Percentiles rank a stretch among this genome's conserved stretches.
Conservation (phyloP, 2,888 invertebrate species). For the Drosophila testacea region DNA sequence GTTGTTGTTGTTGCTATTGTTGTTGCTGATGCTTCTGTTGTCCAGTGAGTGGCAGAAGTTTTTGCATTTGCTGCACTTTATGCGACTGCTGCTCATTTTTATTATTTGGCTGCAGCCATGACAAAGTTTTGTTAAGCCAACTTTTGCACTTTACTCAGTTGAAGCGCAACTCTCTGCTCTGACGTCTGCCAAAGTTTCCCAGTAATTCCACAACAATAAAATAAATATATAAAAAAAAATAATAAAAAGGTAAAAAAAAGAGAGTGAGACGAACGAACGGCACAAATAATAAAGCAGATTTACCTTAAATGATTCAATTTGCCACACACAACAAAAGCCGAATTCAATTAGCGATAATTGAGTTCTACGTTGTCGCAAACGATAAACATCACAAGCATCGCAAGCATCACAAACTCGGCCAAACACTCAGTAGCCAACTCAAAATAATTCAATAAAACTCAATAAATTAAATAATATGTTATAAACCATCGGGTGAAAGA, state of each 20-base stretch:
- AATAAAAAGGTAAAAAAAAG: conserved; percentile 3
- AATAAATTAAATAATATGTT: conserved; percentile 57
- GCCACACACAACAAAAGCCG: conserved; percentile 36
- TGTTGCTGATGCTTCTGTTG: conserved; percentile 20
- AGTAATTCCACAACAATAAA: conserved; percentile 59
- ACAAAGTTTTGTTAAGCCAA: conserved; percentile 63
- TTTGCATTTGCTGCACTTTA: conserved; percentile 67
- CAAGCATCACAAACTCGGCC: conserved; percentile 32
- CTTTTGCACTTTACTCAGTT: conserved; percentile 61
- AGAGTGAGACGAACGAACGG: conserved; percentile 1
- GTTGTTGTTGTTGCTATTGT: conserved; percentile 13
- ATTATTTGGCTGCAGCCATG: conserved; percentile 53
- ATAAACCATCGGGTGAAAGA: conserved; percentile 1
- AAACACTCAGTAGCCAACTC: conserved; percentile 44
- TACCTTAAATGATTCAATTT: conserved; percentile 68
- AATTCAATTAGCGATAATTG: conserved; percentile 70
- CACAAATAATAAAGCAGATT: conserved; percentile 62
- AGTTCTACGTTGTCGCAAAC: conserved; percentile 57
- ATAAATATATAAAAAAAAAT: conserved; percentile 31
- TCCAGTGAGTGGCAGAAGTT: conserved; percentile 55
- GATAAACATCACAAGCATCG: conserved; percentile 52
- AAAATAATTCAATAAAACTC: conserved; percentile 59
- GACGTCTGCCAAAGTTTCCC: conserved; percentile 57
- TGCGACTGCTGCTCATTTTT: conserved; percentile 62
- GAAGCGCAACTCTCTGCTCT: conserved; percentile 29